Base-by-base conservation (phyloP, 2,113 vertebrate species). In the Nesospiza acunhae region DNA sequence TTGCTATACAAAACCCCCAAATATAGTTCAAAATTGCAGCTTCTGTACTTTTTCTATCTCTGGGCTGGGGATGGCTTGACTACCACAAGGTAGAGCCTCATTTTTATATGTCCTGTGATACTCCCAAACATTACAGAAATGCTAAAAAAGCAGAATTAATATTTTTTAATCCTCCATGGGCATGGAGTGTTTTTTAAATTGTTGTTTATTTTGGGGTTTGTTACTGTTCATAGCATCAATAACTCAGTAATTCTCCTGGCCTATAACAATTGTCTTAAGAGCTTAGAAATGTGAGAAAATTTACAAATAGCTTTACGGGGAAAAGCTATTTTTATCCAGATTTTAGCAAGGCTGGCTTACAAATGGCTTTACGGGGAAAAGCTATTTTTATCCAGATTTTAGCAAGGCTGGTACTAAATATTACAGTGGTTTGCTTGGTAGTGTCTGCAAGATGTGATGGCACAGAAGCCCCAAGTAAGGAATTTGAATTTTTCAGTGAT, bases 121-220 rank as follows among this genome's bases (percentile, higher is more conserved):
- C 5, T 52, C 60, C 35, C 23, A 75, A 81, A 55, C 9, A 39
- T 31, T 15, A 46, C 5, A 6, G 35, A 88, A 82, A 50, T 44
- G 4, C 3, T 72, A 27, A 58, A 81, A 14, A 47, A 66, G 7
- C 14, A 73, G 21, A 81, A 42, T 31, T 66, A n/a, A 2, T 31
- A 13, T 63, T 84, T 84, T 84, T 39, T 46, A 7, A 7, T 67
- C 27, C 24, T 70, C 22, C 16, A 15, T 0, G 0, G 47, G 46
- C 13, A 10, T 7, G 15, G 14, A n/a, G 1, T 7, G 0, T 0
- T 35, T 80, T 64, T 52, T 9, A 60, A 26, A 17, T 17, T 56
- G 2, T 50, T 55, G 2, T 66, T 50, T 7, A 30, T 49, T 64
- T 27, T 22, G 9, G 0, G 1, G 3, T 67, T 83, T 39, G 0